Conservation (phyloP, 2,113 vertebrate genomes). For the Rhea pennata region DNA sequence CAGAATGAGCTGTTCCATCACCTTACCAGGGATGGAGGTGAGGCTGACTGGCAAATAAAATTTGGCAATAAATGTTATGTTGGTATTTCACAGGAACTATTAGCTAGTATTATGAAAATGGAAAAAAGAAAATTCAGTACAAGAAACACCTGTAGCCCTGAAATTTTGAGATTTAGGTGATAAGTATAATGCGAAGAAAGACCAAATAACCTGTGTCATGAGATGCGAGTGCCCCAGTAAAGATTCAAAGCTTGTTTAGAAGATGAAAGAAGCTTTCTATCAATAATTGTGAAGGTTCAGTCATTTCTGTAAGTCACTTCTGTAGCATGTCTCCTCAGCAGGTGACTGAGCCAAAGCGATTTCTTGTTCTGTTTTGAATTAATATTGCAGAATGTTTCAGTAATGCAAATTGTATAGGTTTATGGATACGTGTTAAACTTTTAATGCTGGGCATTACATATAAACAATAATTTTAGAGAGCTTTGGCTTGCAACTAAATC, state of each 20-base stretch:
- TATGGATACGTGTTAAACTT: neutral
- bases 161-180: neutral
- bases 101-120: neutral
- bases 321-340: neutral
- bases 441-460: neutral
- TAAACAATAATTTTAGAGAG: neutral
- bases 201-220: neutral
- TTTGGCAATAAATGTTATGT: neutral
- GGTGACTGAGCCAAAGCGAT: neutral
- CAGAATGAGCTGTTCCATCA: too few species aligned
- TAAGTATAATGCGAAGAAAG: neutral
- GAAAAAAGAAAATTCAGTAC: neutral
- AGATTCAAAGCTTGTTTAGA: neutral
- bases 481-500: neutral
- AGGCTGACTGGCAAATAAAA: too few species aligned
- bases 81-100: neutral
- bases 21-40: too few species aligned
- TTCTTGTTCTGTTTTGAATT: neutral
- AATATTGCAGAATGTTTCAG: neutral
- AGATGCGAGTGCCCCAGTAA: neutral
- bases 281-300: neutral
- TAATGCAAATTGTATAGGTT: neutral
- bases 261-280: neutral
- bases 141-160: neutral
- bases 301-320: neutral